A percentile compares a stretch with the other conserved stretches of the same genome.
phyloP scores from a whole-genome alignment of 1,140 invertebrate genomes.

The Chrysomallon squamiferum region DNA sequence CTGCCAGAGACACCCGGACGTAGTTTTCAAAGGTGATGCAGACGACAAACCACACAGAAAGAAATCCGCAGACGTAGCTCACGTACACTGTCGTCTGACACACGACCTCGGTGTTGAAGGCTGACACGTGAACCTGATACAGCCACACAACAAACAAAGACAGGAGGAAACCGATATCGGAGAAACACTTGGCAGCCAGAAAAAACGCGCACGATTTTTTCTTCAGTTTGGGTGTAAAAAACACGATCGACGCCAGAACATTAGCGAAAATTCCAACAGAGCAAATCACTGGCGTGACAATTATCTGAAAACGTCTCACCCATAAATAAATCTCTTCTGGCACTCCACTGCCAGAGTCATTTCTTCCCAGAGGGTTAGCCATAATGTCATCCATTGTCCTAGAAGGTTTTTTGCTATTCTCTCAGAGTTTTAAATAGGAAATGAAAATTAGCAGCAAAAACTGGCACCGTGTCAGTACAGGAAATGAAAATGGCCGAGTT shows the following conservation, averaged over 20 bases:
- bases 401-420: too few relatives aligned
- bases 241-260: constrained; percentile 18
- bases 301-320: background rate
- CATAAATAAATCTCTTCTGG: background rate
- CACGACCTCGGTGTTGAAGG: constrained; percentile 32
- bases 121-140: constrained; percentile 61
- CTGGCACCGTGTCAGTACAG: too few relatives aligned
- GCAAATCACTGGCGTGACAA: constrained; percentile 26
- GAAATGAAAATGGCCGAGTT: too few relatives aligned
- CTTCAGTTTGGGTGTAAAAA: constrained; percentile 18
- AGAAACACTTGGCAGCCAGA: constrained; percentile 22
- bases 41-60: constrained; percentile 57
- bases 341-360: too few relatives aligned
- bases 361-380: too few relatives aligned
- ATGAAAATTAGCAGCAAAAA: too few relatives aligned
- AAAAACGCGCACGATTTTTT: constrained; percentile 24
- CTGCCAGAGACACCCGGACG: constrained; percentile 47
- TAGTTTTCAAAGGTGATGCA: constrained; percentile 35
- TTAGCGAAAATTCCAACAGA: constrained; percentile 27
- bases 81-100: constrained; percentile 50
- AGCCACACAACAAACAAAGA: constrained; percentile 64
- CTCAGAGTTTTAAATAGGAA: too few relatives aligned
- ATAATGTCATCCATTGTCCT: too few relatives aligned
- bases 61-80: constrained; percentile 45
- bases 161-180: constrained; percentile 31